Evolutionary conservation across 2,888 invertebrate genomes (phyloP).

Genomic region (Aporophyla nigra): DNA sequence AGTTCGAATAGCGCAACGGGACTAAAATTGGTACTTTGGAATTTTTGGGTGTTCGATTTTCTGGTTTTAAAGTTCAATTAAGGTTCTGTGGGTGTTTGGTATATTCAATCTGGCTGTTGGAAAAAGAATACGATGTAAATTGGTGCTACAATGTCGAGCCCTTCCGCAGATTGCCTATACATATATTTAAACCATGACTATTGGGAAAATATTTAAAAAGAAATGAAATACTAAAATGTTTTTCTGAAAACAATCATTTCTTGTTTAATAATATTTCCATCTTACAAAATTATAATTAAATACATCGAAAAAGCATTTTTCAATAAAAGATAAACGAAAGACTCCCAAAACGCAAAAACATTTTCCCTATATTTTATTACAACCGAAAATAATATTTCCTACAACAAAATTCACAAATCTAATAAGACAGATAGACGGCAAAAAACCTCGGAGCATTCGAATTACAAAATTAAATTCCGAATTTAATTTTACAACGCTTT

Average conservation of each 20-base stretch:
- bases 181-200: not conserved
- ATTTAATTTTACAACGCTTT: slow-evolving; percentile 83
- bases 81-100: slow-evolving; percentile 47
- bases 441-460: slow-evolving; percentile 75
- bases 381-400: slow-evolving; percentile 52
- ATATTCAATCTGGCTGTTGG: slow-evolving; percentile 33
- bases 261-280: slow-evolving; percentile 7
- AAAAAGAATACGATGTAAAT: slow-evolving; percentile 35
- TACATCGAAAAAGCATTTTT: slow-evolving; percentile 9
- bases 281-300: not conserved
- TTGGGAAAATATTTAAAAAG: not conserved
- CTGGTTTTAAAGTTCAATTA: slow-evolving; percentile 61
- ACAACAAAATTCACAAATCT: slow-evolving; percentile 51
- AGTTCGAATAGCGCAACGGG: slow-evolving; percentile 72
- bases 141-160: slow-evolving; percentile 4
- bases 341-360: slow-evolving; percentile 27
- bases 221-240: not conserved
- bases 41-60: slow-evolving; percentile 56
- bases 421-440: slow-evolving; percentile 56
- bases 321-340: slow-evolving; percentile 20
- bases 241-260: not conserved
- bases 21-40: slow-evolving; percentile 68
- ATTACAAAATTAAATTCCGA: slow-evolving; percentile 83
- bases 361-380: slow-evolving; percentile 49
- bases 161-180: not conserved